phyloP scores from a whole-genome alignment of 1,140 invertebrate species.

The Lanistes nyassanus region DNA sequence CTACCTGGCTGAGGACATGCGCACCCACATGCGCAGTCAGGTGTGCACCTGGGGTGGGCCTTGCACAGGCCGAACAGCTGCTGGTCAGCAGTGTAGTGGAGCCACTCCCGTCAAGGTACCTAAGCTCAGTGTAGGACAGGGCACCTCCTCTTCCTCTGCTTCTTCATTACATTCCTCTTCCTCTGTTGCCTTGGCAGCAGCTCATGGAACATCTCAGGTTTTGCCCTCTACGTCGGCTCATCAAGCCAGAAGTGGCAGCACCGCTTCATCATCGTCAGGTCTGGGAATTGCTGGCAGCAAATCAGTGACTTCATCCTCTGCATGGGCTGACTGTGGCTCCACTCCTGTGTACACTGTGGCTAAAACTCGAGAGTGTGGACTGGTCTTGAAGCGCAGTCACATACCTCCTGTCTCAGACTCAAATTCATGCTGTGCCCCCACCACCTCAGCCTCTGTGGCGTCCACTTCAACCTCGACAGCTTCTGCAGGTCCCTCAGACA shows the following conservation, averaged over 20 bases:
- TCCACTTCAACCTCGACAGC: neutral
- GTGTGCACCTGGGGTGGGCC: neutral
- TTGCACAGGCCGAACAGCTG: neutral
- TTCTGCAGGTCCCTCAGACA: neutral
- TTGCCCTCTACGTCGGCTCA: conserved; percentile 9
- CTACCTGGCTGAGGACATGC: conserved; percentile 29
- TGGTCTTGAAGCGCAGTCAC: conserved; percentile 32
- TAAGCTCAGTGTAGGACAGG: neutral
- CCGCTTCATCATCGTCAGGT: neutral
- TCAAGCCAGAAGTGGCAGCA: conserved; percentile 16
- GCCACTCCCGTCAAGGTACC: neutral
- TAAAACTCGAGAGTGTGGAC: conserved; percentile 29
- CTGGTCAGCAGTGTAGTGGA: neutral
- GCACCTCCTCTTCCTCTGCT: neutral
- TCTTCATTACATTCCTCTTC: conserved; percentile 39
- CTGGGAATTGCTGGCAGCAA: neutral
- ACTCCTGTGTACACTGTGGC: conserved; percentile 26
- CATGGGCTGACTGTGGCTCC: conserved; percentile 2
- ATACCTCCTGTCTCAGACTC: neutral
- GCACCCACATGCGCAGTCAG: conserved; percentile 28
- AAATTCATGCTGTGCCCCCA: neutral
- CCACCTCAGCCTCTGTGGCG: neutral
- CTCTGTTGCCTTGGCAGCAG: conserved; percentile 10
- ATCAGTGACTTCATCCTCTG: too few species aligned
- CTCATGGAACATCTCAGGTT: conserved; percentile 25